A percentile compares a stretch with the other conserved stretches of the same genome.
phyloP scores from a whole-genome alignment of 2,888 invertebrate genomes.

The Desoria tigrina region DNA sequence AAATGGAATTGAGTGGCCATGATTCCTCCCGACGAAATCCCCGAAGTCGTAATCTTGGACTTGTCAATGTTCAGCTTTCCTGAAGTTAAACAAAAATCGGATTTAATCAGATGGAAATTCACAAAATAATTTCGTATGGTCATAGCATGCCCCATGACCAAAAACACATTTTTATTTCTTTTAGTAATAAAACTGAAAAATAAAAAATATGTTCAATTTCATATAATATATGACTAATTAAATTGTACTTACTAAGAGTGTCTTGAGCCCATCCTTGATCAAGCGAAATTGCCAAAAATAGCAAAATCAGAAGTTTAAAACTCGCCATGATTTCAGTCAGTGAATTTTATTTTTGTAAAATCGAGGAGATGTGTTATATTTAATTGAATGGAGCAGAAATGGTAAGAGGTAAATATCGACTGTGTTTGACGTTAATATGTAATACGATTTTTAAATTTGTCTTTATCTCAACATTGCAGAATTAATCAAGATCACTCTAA shows the following conservation, averaged over 20 bases:
- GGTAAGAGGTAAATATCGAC: no score
- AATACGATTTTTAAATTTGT: no score
- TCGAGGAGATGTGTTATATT: no score
- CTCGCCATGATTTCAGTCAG: no score
- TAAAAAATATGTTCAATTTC: background rate
- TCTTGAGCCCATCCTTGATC: slow-evolving; percentile 8
- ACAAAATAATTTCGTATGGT: background rate
- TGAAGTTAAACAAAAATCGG: slow-evolving; percentile 12
- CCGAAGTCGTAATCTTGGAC: slow-evolving; percentile 55
- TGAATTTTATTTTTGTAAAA: no score
- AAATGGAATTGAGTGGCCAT: slow-evolving; percentile 58
- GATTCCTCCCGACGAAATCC: slow-evolving; percentile 56
- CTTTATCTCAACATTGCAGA: no score
- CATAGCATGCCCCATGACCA: no score
- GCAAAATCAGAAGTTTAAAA: background rate
- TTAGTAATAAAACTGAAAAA: no score
- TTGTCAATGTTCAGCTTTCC: slow-evolving; percentile 54
- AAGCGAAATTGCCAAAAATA: background rate
- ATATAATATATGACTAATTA: background rate
- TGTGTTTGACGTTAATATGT: no score
- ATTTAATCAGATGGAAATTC: slow-evolving; percentile 1
- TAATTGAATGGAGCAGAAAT: no score
- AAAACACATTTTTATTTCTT: no score
- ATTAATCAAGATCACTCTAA: no score
- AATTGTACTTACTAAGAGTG: slow-evolving; percentile 13